Conservation (phyloP, 2,888 invertebrate species). For the Idaea straminata region DNA sequence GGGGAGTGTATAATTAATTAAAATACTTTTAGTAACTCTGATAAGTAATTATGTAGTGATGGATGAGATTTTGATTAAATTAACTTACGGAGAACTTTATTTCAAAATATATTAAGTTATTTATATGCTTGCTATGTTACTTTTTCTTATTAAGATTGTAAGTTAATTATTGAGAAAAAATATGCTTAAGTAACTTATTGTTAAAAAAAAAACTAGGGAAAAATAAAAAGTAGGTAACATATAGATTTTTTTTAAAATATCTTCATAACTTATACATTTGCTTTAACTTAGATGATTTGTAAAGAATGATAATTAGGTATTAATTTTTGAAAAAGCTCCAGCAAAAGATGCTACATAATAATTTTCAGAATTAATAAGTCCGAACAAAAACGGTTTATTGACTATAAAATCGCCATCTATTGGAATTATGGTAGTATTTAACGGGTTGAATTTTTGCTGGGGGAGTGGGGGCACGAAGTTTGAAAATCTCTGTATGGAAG, state of each 20-base stretch:
- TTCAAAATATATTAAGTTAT: background rate
- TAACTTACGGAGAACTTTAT: background rate
- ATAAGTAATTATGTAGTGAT: background rate
- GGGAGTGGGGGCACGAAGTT: conserved; percentile 8
- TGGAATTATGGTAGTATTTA: conserved; percentile 2
- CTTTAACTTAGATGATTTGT: too few species aligned
- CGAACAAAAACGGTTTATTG: conserved; percentile 41
- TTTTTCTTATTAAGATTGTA: too few species aligned
- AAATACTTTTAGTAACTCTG: background rate
- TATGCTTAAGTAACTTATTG: too few species aligned
- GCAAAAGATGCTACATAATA: conserved; percentile 23
- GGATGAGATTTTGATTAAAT: background rate
- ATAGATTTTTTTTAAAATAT: too few species aligned
- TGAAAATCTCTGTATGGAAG: conserved; percentile 18
- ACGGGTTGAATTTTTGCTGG: background rate
- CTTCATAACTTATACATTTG: too few species aligned
- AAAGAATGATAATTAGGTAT: conserved; percentile 1
- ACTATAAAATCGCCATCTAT: conserved; percentile 37
- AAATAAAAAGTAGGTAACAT: too few species aligned
- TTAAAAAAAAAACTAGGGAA: too few species aligned
- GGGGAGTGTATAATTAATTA: conserved; percentile 1
- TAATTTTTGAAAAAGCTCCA: conserved; percentile 33
- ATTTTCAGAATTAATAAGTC: conserved; percentile 36
- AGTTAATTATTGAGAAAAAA: too few species aligned
- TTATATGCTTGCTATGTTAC: background rate